Conservation (phyloP, 2,888 invertebrate species). For the Urechis unicinctus region DNA sequence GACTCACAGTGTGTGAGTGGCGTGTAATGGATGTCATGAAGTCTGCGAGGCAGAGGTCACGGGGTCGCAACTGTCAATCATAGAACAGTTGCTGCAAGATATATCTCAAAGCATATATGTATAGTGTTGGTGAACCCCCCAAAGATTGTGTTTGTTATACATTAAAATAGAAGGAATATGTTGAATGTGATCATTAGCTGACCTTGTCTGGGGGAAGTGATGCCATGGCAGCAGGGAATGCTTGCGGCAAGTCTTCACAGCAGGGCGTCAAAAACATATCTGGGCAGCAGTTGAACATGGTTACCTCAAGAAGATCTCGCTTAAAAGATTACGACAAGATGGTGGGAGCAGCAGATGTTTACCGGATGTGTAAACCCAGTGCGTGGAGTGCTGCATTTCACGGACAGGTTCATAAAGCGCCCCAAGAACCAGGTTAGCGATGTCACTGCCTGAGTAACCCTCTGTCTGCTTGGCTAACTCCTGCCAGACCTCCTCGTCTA, state of each 20-base stretch:
- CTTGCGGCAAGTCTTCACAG: constrained; percentile 18
- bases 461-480: constrained; percentile 52
- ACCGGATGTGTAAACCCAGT: constrained; percentile 32
- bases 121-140: too few relatives aligned
- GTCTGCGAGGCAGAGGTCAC: constrained; percentile 29
- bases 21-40: constrained; percentile 31
- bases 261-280: constrained; percentile 32
- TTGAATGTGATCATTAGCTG: background rate
- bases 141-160: too few relatives aligned
- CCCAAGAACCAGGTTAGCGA: constrained; percentile 52
- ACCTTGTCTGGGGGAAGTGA: constrained; percentile 36
- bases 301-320: too few relatives aligned
- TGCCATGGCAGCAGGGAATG: constrained; percentile 24
- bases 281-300: too few relatives aligned
- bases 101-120: too few relatives aligned
- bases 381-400: constrained; percentile 48
- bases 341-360: constrained; percentile 10
- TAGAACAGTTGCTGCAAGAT: background rate
- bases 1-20: constrained; percentile 33
- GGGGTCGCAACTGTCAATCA: constrained; percentile 27
- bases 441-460: constrained; percentile 58
- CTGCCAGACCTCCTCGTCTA: constrained; percentile 45
- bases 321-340: too few relatives aligned
- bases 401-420: constrained; percentile 54
- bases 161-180: too few relatives aligned